phyloP scores from a whole-genome alignment of 1,140 invertebrate species.

The Drosophila bipectinata region DNA sequence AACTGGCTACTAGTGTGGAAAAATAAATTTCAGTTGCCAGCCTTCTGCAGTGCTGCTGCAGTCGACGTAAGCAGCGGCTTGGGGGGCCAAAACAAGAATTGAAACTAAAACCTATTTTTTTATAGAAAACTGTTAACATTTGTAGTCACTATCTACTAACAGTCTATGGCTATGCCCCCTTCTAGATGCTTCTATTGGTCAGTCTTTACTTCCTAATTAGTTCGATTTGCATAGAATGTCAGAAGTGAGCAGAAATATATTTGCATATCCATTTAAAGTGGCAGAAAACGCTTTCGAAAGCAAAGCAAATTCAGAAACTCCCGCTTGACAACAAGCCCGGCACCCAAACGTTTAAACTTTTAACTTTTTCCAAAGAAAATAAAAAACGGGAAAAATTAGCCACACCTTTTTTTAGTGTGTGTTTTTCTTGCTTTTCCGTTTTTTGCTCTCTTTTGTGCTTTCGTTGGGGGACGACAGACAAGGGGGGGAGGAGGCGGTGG shows the following conservation, averaged over 20 bases:
- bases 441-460: conserved; percentile 23
- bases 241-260: conserved; percentile 29
- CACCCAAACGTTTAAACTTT: conserved; percentile 9
- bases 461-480: conserved; percentile 8
- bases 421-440: conserved; percentile 8
- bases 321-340: conserved; percentile 29
- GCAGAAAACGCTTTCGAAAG: conserved; percentile 19
- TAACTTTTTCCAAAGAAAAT: conserved; percentile 23
- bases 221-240: conserved; percentile 43
- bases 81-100: conserved; percentile 19
- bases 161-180: too few species aligned
- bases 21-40: conserved; percentile 24
- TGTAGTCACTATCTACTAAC: too few species aligned
- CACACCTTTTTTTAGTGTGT: conserved; percentile 51
- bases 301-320: conserved; percentile 15
- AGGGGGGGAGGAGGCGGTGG: neutral
- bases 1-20: conserved; percentile 35
- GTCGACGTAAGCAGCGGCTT: conserved; percentile 2
- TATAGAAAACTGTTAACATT: too few species aligned
- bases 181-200: too few species aligned
- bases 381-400: conserved; percentile 38
- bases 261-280: conserved; percentile 16
- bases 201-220: conserved; percentile 23
- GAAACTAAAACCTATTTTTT: too few species aligned
- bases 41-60: conserved; percentile 3